Percentiles rank a stretch among this genome's conserved stretches.
phyloP scores from a whole-genome alignment of 2,797 vertebrate genomes.

The Benthosema pterotum region DNA sequence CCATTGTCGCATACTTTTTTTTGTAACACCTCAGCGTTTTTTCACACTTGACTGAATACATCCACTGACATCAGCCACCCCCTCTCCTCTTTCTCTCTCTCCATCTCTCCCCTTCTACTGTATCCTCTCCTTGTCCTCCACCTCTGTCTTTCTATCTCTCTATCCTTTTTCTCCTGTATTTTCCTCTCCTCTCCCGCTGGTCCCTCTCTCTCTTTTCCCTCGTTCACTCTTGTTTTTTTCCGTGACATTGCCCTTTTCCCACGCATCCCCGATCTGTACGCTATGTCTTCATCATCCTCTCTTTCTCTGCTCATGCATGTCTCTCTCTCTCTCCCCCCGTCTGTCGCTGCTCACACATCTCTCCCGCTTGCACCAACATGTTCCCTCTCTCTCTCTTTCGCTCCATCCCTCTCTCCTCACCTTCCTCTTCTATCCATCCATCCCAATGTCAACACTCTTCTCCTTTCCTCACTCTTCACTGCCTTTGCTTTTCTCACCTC shows the following conservation, averaged over 20 bases:
- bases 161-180: background rate
- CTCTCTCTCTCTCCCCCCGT: conserved; percentile 13
- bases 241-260: conserved; percentile 17
- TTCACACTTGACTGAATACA: conserved; percentile 53
- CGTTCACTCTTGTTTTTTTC: background rate
- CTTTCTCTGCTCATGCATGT: conserved; percentile 12
- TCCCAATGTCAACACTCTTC: too few relatives aligned
- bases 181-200: conserved; percentile 1
- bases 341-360: conserved; percentile 17
- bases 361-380: conserved; percentile 12
- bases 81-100: conserved; percentile 37
- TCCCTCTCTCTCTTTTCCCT: conserved; percentile 6
- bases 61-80: conserved; percentile 63
- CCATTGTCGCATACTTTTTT: conserved; percentile 16
- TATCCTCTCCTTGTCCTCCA: too few relatives aligned
- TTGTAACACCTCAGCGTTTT: conserved; percentile 53
- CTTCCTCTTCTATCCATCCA: background rate
- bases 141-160: conserved; percentile 9
- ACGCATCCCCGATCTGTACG: conserved; percentile 30
- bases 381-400: conserved; percentile 1
- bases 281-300: conserved; percentile 22
- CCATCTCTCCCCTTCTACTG: background rate
- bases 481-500: conserved; percentile 6
- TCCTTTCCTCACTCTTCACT: conserved; percentile 2
- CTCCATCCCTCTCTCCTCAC: conserved; percentile 6